A percentile compares a stretch with the other conserved stretches of the same genome.
phyloP scores from a whole-genome alignment of 1,140 invertebrate genomes.

The Achroia grisella region DNA sequence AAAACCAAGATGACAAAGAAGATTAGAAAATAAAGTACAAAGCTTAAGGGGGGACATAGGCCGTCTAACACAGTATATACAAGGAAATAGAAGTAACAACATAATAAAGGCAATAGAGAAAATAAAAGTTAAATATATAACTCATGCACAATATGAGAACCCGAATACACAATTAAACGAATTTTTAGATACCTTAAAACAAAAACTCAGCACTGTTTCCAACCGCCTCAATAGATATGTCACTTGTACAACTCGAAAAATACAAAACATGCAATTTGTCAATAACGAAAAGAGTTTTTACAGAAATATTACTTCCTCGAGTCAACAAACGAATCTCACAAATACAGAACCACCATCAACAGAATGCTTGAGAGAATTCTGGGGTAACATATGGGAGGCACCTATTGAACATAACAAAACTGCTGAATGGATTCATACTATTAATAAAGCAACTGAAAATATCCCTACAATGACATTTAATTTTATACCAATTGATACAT shows the following conservation, averaged over 20 bases:
- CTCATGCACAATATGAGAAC: not conserved
- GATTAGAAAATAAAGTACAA: slow-evolving; percentile 6
- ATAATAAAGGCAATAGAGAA: no score
- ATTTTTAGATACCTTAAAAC: slow-evolving; percentile 4
- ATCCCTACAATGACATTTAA: slow-evolving; percentile 1
- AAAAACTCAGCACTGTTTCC: slow-evolving; percentile 4
- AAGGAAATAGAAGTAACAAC: slow-evolving; percentile 2
- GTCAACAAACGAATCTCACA: not conserved
- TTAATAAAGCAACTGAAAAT: not conserved
- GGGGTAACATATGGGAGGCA: slow-evolving; percentile 6
- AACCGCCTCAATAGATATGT: slow-evolving; percentile 4
- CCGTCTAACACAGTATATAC: slow-evolving; percentile 11
- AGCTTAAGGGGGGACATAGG: slow-evolving; percentile 8
- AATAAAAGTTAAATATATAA: no score
- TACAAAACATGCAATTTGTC: slow-evolving; percentile 3
- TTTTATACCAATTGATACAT: slow-evolving; percentile 1
- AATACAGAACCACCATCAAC: not conserved
- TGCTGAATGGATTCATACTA: not conserved
- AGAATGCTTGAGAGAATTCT: not conserved
- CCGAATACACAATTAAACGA: not conserved
- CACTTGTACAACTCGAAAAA: slow-evolving; percentile 5
- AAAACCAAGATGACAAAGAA: slow-evolving; percentile 14
- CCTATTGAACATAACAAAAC: not conserved
- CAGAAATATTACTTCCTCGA: not conserved
- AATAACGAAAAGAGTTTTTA: slow-evolving; percentile 13